Percentiles rank a stretch among this genome's conserved stretches.
Evolutionary conservation across 2,113 vertebrate species (phyloP).

Genomic region (Notiomystis cincta): DNA sequence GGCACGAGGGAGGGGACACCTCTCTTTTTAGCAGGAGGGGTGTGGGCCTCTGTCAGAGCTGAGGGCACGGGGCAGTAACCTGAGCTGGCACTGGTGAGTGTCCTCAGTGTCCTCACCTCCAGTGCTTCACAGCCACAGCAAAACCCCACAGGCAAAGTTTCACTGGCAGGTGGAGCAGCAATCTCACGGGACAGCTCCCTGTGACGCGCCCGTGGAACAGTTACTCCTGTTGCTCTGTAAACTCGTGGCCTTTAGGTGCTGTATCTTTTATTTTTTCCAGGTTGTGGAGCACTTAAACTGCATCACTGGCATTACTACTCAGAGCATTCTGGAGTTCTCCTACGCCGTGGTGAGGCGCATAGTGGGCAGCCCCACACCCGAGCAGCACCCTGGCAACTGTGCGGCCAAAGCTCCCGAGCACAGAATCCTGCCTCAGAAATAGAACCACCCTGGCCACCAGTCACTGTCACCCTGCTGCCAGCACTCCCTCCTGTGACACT

Average conservation of each 20-base stretch:
- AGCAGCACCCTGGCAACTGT: not conserved
- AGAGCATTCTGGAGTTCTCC: slow-evolving; percentile 83
- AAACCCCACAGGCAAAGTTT: rapidly evolving
- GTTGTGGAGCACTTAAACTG: slow-evolving; percentile 80
- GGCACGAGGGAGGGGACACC: not conserved
- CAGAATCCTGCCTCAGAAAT: not conserved
- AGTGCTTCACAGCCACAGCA: not conserved
- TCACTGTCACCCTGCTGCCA: rapidly evolving
- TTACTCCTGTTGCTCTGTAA: not conserved
- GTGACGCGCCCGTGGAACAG: not conserved
- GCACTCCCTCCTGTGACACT: too few species aligned
- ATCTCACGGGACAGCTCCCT: not conserved
- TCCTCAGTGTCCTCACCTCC: not conserved
- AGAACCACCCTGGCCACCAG: not conserved
- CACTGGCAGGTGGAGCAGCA: not conserved
- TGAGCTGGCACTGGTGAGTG: not conserved
- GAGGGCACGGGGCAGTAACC: not conserved
- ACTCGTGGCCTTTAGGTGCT: not conserved
- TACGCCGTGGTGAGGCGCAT: slow-evolving; percentile 75
- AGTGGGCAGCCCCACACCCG: not conserved
- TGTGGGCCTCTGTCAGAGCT: not conserved
- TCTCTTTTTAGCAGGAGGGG: not conserved
- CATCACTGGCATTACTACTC: slow-evolving; percentile 84
- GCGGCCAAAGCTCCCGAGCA: too few species aligned
- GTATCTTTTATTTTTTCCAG: slow-evolving; percentile 43